Evolutionary conservation across 2,113 vertebrate species (phyloP).

Genomic region (Nicator chloris): DNA sequence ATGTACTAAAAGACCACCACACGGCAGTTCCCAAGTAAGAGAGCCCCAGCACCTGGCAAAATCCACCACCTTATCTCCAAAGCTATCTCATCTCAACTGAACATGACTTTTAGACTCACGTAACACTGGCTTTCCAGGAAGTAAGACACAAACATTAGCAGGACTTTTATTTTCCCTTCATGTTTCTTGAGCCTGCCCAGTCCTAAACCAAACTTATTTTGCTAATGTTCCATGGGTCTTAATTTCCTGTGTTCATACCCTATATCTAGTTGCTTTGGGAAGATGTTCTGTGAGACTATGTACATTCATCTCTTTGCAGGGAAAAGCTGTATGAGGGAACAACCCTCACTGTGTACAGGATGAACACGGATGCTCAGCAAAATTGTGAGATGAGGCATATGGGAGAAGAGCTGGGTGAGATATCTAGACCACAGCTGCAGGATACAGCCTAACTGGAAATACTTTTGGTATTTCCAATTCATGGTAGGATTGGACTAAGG

Average conservation of each 20-base stretch:
- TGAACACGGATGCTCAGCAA: not conserved
- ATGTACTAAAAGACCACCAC: fast-evolving
- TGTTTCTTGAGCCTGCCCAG: not conserved
- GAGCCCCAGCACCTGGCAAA: not conserved
- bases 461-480: no score
- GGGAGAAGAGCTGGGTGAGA: not conserved
- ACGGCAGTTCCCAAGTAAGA: not conserved
- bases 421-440: not conserved
- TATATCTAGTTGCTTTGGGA: not conserved
- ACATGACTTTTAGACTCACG: not conserved
- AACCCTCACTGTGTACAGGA: not conserved
- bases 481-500: not conserved
- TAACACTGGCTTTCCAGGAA: not conserved
- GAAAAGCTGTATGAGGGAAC: not conserved
- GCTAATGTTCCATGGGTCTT: not conserved
- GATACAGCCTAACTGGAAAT: not conserved
- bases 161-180: not conserved
- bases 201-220: not conserved
- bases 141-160: not conserved
- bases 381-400: not conserved
- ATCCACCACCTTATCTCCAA: not conserved
- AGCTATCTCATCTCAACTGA: not conserved
- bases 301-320: not conserved
- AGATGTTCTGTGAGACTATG: not conserved
- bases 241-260: not conserved